These are phyloP conservation scores for Drosophila paranaensis DNA, from an alignment of 2,888 invertebrate species.

Conservation along the genomic window DNA sequence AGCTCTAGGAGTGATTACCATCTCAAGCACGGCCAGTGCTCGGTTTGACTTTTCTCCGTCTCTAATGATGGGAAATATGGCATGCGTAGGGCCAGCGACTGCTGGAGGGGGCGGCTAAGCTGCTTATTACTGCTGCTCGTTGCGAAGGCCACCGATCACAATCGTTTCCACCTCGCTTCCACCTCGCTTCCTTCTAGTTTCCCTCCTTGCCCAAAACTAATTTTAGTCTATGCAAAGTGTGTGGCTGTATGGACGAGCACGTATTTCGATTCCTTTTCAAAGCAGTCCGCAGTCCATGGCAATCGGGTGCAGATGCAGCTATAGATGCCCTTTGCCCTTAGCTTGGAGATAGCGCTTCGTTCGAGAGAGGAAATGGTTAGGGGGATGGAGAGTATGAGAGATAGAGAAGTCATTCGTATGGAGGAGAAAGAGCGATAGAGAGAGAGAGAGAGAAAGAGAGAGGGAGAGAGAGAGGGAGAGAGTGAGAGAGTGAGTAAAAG, in stretches of 20 bases:
- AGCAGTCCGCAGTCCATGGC: not conserved
- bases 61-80: constrained; percentile 37
- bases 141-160: constrained; percentile 11
- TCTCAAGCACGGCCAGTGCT: constrained; percentile 1
- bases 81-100: not conserved
- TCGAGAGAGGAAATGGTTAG: too few relatives aligned
- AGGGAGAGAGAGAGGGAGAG: not conserved
- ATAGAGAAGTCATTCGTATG: not conserved
- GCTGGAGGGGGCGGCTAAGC: constrained; percentile 5
- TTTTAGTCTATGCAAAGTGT: constrained; percentile 16
- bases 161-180: constrained; percentile 16
- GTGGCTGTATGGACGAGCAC: constrained; percentile 12
- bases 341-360: too few relatives aligned
- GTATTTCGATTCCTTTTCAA: constrained; percentile 1
- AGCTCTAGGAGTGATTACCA: constrained; percentile 1
- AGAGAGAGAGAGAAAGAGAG: not conserved
- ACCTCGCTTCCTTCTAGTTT: constrained; percentile 6
- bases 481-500: not conserved
- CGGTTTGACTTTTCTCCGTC: constrained; percentile 34
- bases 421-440: not conserved
- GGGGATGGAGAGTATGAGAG: not conserved
- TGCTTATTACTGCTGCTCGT: constrained; percentile 14
- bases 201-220: not conserved
- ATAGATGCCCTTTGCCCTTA: too few relatives aligned
- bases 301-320: not conserved